These are phyloP conservation scores for Perca fluviatilis DNA, from an alignment of 2,113 vertebrate genomes.

Conservation along the genomic window DNA sequence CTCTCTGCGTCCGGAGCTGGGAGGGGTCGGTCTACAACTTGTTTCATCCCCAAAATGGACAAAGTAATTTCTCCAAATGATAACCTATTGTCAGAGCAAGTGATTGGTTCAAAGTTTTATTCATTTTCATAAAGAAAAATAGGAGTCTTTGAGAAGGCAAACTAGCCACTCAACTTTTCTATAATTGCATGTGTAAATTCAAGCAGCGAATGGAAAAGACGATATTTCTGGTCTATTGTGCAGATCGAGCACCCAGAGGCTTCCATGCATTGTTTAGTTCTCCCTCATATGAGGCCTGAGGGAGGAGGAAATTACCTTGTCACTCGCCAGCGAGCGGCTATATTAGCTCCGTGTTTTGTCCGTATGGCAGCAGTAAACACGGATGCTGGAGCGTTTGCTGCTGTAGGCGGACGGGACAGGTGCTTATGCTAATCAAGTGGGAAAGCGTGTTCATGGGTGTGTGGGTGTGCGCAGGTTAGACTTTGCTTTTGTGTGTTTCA, in stretches of 20 bases:
- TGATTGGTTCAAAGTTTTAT: background rate
- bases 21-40: too few relatives aligned
- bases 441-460: background rate
- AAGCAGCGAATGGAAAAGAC: constrained; percentile 19
- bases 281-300: constrained; percentile 40
- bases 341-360: constrained; percentile 37
- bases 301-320: constrained; percentile 61
- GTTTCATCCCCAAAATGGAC: background rate
- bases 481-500: background rate
- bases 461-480: background rate
- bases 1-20: background rate
- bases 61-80: background rate
- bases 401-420: constrained; percentile 43
- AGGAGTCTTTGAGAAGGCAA: background rate
- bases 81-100: background rate
- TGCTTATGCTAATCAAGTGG: constrained; percentile 36
- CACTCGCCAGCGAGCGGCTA: constrained; percentile 33
- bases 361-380: constrained; percentile 59
- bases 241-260: constrained; percentile 9
- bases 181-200: background rate
- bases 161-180: background rate
- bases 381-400: constrained; percentile 19
- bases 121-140: background rate
- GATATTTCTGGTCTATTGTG: constrained; percentile 1
- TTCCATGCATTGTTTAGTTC: constrained; percentile 51